Evolutionary conservation across 2,113 vertebrate species (phyloP), one percentile per base, ranked within the genome.

Genomic region (Aythya baeri): DNA sequence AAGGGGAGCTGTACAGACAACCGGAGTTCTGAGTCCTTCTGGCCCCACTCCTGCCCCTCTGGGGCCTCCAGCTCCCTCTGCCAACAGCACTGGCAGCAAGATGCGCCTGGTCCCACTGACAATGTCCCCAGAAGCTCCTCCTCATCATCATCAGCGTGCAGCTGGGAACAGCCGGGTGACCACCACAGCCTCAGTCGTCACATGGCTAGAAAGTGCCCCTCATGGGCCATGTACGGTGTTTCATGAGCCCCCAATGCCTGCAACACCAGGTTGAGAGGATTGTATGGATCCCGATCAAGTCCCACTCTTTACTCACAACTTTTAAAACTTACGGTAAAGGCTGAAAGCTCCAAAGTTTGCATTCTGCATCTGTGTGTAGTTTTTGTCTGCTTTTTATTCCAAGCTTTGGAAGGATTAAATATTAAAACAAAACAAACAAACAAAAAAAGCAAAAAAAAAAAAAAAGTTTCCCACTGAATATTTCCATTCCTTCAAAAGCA

Each of bases 401-500:
- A 91, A 89, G 77, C 68, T 93, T 95, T 93, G 78, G 77, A 92
- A 91, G 59, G 74, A 87, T 70, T 41, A 57, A 89, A 81, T 94
- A 96, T 65, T 94, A 92, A 96, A 97, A 96, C 91, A 96, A 88
- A 93, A 96, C 83, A 93, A 93, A 91, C 49, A 50, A 89, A 92
- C 46, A 49, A 49, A 76, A 55, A 54, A 86, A 83, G 38, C 54
- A 85, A 91, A 52, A 72, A 91, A 86, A 52, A 72, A 91, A 86
- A 95, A 90, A 95, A 14, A 58, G 77, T 54, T 92, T 95, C 96
- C 77, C 93, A 93, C 70, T 86, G 91, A 96, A 15, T 91, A 93
- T 84, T 95, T 95, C 73, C 92, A 90, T 95, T 92, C 96, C 86
- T 96, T 94, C 90, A 93, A 84, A 97, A 97, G 93, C 96, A 58